These are phyloP conservation scores for Zosterops hypoxanthus DNA, from an alignment of 2,113 vertebrate genomes.

Conservation along the genomic window DNA sequence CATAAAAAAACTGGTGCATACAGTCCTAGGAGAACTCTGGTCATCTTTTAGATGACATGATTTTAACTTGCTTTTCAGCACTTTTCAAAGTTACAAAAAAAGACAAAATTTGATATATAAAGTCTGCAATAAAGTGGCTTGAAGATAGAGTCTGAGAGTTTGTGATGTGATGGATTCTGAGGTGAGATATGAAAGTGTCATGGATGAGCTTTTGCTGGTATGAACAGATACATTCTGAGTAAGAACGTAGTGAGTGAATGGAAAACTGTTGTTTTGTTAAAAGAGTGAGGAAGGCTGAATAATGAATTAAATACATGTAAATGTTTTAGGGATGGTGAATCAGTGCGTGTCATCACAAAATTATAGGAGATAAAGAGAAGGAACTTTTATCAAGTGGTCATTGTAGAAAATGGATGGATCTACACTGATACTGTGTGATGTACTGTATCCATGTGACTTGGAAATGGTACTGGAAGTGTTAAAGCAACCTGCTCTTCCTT, in stretches of 20 bases:
- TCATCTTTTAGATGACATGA: background rate
- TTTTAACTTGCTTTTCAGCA: background rate
- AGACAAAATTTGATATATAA: background rate
- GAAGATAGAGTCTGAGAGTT: background rate
- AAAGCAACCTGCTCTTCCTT: background rate
- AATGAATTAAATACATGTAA: background rate
- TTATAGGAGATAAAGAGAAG: background rate
- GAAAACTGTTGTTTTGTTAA: background rate
- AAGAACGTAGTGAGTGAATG: background rate
- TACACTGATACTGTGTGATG: background rate
- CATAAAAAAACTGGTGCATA: background rate
- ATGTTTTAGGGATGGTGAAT: background rate
- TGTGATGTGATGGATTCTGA: background rate
- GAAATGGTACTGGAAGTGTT: background rate
- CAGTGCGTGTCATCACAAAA: background rate
- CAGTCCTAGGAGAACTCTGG: background rate
- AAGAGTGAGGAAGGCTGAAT: background rate
- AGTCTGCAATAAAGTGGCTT: background rate
- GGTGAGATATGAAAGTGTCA: background rate
- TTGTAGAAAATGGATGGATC: background rate
- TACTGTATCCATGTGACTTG: background rate
- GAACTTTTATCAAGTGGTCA: background rate
- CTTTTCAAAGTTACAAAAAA: background rate
- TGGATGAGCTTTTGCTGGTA: background rate
- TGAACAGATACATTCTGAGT: background rate